These are phyloP conservation scores for Halyomorpha halys DNA, from an alignment of 1,140 invertebrate species.

Conservation along the genomic window DNA sequence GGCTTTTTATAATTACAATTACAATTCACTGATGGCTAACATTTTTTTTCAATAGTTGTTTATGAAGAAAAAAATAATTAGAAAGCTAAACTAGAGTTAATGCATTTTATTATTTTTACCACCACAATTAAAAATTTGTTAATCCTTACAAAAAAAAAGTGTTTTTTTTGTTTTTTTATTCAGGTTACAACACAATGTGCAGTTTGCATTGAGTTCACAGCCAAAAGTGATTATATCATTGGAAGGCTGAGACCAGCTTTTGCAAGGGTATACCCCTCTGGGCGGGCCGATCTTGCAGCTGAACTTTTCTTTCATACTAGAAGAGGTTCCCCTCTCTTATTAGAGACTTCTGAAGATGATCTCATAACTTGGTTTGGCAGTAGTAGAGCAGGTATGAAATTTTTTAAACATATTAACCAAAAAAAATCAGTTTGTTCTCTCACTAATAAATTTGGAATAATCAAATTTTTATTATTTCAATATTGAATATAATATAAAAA, in stretches of 20 bases:
- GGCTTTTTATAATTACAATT: no score
- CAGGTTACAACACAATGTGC: slow-evolving; percentile 42
- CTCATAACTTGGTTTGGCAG: slow-evolving; percentile 50
- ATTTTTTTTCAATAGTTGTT: no score
- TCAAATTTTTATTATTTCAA: no score
- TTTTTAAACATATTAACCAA: neutral
- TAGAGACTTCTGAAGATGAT: slow-evolving; percentile 49
- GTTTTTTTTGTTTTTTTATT: neutral
- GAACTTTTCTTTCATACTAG: slow-evolving; percentile 50
- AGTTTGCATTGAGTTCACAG: slow-evolving; percentile 47
- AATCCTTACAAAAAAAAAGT: no score
- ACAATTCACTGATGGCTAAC: no score
- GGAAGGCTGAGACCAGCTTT: slow-evolving; percentile 48
- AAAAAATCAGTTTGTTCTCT: neutral
- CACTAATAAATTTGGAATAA: no score
- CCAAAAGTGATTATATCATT: slow-evolving; percentile 44
- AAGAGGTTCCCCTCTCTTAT: slow-evolving; percentile 43
- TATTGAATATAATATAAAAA: no score
- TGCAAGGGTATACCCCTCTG: slow-evolving; percentile 47
- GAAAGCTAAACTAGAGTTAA: no score
- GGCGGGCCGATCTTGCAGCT: slow-evolving; percentile 45
- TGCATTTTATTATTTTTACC: no score
- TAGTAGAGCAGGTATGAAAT: slow-evolving; percentile 21
- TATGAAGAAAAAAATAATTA: no score
- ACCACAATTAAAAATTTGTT: no score